These are phyloP conservation scores for Loriculus beryllinus DNA, from an alignment of 2,797 vertebrate species.

Conservation along the genomic window DNA sequence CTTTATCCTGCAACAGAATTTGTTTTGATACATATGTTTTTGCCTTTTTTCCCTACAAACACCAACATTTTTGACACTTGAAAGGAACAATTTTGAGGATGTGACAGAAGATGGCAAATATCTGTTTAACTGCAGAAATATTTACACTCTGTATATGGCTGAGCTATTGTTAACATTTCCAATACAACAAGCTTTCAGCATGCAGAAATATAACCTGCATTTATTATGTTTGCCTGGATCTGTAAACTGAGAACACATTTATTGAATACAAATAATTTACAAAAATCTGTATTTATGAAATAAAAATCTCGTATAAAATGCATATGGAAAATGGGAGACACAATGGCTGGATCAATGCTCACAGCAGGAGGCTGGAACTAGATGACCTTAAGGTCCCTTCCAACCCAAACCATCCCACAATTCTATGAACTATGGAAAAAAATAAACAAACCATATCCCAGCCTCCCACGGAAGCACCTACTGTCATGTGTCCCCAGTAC, in stretches of 20 bases:
- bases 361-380: background rate
- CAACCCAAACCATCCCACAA: background rate
- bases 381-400: background rate
- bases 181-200: conserved; percentile 6
- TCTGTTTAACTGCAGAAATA: conserved; percentile 64
- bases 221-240: background rate
- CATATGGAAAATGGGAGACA: background rate
- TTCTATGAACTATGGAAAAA: background rate
- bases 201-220: background rate
- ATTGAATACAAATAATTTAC: background rate
- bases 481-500: background rate
- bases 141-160: conserved; percentile 58
- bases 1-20: conserved; percentile 70
- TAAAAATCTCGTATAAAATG: background rate
- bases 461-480: background rate
- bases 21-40: conserved; percentile 73
- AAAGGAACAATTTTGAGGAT: conserved; percentile 67
- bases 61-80: conserved; percentile 73
- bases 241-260: background rate
- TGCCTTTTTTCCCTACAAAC: conserved; percentile 65
- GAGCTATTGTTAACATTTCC: conserved; percentile 43
- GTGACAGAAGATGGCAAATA: conserved; percentile 67
- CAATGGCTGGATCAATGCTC: background rate
- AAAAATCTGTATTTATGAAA: background rate
- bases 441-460: background rate